Evolutionary conservation across 2,113 vertebrate species (phyloP).

Genomic region (Alaudala cheleensis): DNA sequence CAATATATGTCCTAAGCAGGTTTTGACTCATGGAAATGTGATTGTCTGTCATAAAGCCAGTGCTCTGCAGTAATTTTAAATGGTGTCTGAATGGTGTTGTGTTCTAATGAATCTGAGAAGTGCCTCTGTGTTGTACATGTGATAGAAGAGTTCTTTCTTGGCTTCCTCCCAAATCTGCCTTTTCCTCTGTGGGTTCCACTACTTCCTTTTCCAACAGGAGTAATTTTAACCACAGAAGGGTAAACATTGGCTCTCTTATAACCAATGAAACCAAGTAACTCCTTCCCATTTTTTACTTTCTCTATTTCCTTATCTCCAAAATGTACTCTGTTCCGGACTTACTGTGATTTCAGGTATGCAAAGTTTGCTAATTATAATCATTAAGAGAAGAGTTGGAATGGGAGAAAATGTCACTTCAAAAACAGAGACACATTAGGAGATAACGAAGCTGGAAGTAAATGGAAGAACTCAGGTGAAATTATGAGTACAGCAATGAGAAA

Average conservation of each 20-base stretch:
- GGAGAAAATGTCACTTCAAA: neutral
- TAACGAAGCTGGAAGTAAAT: neutral
- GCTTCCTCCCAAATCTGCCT: neutral
- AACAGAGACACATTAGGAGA: neutral
- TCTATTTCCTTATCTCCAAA: neutral
- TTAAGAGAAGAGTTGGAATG: neutral
- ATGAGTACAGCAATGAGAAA: neutral
- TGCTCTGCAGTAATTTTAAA: neutral
- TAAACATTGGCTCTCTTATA: neutral
- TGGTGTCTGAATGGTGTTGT: neutral
- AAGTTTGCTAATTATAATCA: neutral
- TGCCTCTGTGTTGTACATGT: rapidly evolving
- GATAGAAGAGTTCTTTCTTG: neutral
- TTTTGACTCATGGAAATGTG: neutral
- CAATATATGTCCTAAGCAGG: neutral
- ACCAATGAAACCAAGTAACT: neutral
- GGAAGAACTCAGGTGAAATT: neutral
- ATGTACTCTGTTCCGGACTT: neutral
- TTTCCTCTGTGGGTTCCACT: neutral
- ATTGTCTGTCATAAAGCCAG: neutral
- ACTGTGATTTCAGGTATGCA: neutral
- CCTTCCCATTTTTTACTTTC: neutral
- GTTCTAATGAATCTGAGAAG: neutral
- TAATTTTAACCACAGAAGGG: neutral
- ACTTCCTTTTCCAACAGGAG: neutral